Conservation (phyloP, 1,140 invertebrate species). For the Anastatus disparis region DNA sequence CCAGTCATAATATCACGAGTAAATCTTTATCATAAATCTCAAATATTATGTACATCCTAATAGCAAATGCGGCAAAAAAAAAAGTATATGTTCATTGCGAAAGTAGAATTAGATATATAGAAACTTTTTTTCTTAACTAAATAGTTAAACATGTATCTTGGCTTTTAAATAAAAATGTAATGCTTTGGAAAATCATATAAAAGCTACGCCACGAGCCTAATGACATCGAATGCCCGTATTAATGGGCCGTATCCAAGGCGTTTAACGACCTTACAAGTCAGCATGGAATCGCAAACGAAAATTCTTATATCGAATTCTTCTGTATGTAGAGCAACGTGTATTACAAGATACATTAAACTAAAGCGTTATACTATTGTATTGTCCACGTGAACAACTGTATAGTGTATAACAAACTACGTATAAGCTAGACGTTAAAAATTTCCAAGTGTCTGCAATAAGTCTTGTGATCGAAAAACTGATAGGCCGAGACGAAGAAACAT, state of each 20-base stretch:
- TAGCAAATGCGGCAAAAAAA: neutral
- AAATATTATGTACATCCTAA: conserved; percentile 6
- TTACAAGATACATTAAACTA: no score
- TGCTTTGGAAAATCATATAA: neutral
- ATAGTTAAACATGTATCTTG: no score
- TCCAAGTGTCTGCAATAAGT: neutral
- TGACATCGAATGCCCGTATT: neutral
- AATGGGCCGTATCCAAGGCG: neutral
- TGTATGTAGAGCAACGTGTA: no score
- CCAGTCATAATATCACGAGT: neutral
- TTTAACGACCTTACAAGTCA: conserved; percentile 8
- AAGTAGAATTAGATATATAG: neutral
- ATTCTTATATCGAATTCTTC: conserved; percentile 21
- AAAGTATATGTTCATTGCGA: neutral
- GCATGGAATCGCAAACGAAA: neutral
- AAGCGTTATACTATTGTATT: no score
- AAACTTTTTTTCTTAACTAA: no score
- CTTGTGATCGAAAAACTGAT: neutral
- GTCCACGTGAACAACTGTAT: no score
- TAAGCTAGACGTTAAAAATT: no score
- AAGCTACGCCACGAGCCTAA: neutral
- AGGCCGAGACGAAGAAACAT: no score
- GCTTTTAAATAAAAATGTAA: neutral
- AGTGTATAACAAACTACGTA: no score
- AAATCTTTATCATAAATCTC: conserved; percentile 22